Base-by-base conservation (phyloP, 2,888 invertebrate genomes). In the Achlya flavicornis region DNA sequence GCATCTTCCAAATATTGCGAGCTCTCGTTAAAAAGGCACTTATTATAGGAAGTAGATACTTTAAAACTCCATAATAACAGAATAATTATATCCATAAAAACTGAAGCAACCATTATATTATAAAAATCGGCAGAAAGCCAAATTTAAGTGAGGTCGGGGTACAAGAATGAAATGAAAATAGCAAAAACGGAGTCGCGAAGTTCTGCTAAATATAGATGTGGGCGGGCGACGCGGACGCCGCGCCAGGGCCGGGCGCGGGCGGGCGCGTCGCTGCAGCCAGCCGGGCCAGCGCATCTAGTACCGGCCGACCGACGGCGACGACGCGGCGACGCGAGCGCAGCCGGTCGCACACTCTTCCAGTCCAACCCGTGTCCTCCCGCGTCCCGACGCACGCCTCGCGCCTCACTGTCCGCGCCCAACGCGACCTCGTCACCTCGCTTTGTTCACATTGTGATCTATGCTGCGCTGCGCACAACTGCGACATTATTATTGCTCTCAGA, bases 121-220 rank as follows among this genome's bases (percentile, higher is more conserved):
- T n/a, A n/a, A n/a, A 74, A 79, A 66, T 72, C 73, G 78, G 76
- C 80, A 78, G 81, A 83, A 85, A 84, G 84, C 85, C 85, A 85
- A 85, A 86, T 80, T 79, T 79, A 80, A 84, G 88, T 84, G 87
- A 84, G 85, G 83, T 87, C 84, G 85, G 77, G 74, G 79, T 80
- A 79, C 83, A 84, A 91, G 89, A 91, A 90, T 90, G 88, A 90
- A 91, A 90, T 93, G 88, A 91, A 92, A 93, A 93, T 92, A 93
- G 93, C 93, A 92, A 91, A 89, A 89, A 84, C 83, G 76, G 81
- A 90, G 90, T 92, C 91, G 93, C 93, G 86, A 92, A 91, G 93
- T 90, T 88, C 81, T 74, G 86, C 93, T 93, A 93, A 91, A 92
- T 90, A 89, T 93, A 93, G 90, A 81, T 73, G 83, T 84, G 88